phyloP scores from a whole-genome alignment of 1,140 invertebrate genomes.

The Chionoecetes opilio region DNA sequence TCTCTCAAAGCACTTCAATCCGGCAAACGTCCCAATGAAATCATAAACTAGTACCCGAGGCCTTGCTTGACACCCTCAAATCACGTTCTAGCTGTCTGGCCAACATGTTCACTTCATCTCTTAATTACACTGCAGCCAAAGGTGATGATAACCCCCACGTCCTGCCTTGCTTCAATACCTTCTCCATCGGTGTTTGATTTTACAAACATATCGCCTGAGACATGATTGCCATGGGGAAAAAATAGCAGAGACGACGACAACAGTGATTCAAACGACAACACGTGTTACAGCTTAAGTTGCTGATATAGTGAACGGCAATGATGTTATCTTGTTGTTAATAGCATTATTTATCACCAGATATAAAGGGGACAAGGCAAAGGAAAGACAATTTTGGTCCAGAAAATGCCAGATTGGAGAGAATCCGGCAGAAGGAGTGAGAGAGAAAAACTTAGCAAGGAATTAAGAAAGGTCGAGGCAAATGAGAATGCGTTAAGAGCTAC shows the following conservation, averaged over 20 bases:
- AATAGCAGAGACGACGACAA: not conserved
- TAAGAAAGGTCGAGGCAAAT: too few relatives aligned
- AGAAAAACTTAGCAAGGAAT: too few relatives aligned
- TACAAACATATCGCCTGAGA: not conserved
- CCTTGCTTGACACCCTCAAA: not conserved
- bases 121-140: not conserved
- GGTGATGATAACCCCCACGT: not conserved
- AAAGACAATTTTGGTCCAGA: too few relatives aligned
- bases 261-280: too few relatives aligned
- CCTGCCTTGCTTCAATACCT: not conserved
- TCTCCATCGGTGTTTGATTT: not conserved
- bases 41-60: not conserved
- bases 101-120: not conserved
- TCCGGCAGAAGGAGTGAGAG: too few relatives aligned
- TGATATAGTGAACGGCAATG: too few relatives aligned
- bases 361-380: too few relatives aligned
- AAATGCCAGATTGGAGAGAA: too few relatives aligned
- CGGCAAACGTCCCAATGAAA: not conserved
- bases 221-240: not conserved
- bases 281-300: too few relatives aligned
- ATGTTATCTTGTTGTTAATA: too few relatives aligned
- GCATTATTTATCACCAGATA: too few relatives aligned
- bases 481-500: too few relatives aligned
- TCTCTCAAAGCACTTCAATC: conserved; percentile 3
- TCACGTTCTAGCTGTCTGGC: not conserved